Evolutionary conservation across 2,113 vertebrate genomes (phyloP).

Genomic region (Trematocara variabile): DNA sequence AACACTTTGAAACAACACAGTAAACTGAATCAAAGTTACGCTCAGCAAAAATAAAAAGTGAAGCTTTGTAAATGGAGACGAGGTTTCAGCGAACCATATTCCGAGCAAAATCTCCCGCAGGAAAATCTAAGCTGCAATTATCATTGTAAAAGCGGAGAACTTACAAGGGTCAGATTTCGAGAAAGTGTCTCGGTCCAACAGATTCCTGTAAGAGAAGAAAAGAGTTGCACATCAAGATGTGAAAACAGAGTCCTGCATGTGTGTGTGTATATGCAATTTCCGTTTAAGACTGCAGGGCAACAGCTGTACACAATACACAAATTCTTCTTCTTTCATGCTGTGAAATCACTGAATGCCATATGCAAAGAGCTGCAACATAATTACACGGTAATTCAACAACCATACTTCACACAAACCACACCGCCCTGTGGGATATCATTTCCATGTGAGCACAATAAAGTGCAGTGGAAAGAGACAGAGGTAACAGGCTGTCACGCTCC

Average conservation of each 20-base stretch:
- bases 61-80: neutral
- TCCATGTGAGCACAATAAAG: neutral
- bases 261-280: neutral
- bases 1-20: conserved; percentile 59
- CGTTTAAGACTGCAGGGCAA: neutral
- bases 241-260: neutral
- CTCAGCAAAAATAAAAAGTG: conserved; percentile 42
- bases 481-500: neutral
- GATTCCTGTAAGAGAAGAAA: conserved; percentile 75
- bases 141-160: conserved; percentile 49
- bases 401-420: conserved; percentile 8
- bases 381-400: neutral
- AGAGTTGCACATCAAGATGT: neutral
- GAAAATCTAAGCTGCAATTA: neutral
- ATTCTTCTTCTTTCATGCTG: neutral
- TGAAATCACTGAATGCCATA: neutral
- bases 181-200: conserved; percentile 94
- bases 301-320: neutral
- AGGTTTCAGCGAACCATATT: neutral
- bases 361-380: neutral
- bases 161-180: conserved; percentile 95
- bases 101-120: neutral
- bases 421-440: conserved; percentile 25
- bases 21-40: conserved; percentile 60
- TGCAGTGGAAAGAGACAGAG: neutral